Evolutionary conservation across 2,113 vertebrate genomes (phyloP).

Genomic region (Spilogale gracilis): DNA sequence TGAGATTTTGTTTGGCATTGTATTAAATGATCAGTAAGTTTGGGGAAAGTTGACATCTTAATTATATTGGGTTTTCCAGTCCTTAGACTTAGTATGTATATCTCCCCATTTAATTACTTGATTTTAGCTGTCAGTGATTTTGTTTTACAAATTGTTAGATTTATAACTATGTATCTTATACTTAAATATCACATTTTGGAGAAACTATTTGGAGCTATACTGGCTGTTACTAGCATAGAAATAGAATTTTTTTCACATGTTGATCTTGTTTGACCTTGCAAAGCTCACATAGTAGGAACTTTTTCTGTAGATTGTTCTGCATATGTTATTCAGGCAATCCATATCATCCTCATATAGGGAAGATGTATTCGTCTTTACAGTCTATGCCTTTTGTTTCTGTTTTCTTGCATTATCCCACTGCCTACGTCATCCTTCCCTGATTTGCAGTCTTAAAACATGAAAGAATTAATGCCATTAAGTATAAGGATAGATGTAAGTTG

Average conservation of each 20-base stretch:
- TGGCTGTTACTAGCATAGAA: background rate
- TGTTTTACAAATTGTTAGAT: conserved; percentile 6
- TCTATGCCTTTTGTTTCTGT: background rate
- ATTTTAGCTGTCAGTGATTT: background rate
- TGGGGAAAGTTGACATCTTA: background rate
- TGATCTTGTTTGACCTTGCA: background rate
- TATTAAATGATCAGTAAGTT: background rate
- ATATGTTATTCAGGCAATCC: background rate
- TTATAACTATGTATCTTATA: background rate
- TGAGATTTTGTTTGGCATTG: conserved; percentile 1
- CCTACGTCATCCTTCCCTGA: background rate
- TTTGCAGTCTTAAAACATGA: background rate
- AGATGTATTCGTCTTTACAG: background rate
- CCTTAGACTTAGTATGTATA: background rate
- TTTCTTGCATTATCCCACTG: background rate
- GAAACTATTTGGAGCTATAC: background rate
- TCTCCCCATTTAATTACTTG: background rate
- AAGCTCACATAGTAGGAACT: background rate
- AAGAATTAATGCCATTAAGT: background rate
- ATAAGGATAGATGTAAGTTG: background rate
- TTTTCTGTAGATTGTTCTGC: background rate
- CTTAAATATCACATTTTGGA: background rate
- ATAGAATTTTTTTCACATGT: background rate
- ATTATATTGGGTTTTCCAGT: conserved; percentile 4
- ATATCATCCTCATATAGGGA: background rate